These are phyloP conservation scores for Ammospiza caudacuta DNA, from an alignment of 2,113 vertebrate species.

Conservation along the genomic window DNA sequence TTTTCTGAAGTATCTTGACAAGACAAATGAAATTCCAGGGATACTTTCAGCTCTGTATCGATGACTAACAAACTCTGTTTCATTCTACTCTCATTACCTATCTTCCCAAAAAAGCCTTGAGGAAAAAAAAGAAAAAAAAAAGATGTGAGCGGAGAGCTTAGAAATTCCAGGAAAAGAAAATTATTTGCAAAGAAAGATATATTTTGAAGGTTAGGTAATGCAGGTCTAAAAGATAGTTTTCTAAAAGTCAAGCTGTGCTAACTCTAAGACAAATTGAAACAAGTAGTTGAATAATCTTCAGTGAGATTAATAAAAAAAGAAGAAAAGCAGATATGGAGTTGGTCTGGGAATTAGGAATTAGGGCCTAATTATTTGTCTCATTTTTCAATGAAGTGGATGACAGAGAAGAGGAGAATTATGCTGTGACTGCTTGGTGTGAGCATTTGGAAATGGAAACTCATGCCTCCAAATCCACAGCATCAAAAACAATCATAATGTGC, in stretches of 20 bases:
- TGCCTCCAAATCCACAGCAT: not conserved
- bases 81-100: not conserved
- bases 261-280: not conserved
- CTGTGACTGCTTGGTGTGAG: not conserved
- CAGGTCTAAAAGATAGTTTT: not conserved
- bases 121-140: not conserved
- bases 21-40: not conserved
- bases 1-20: not conserved
- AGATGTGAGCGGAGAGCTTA: not conserved
- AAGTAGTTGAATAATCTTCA: not conserved
- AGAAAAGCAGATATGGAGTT: not conserved
- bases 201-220: not conserved
- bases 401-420: not conserved
- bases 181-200: not conserved
- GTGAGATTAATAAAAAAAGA: not conserved
- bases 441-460: not conserved
- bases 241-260: not conserved
- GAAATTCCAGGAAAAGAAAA: not conserved
- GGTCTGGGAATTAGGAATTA: not conserved
- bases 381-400: not conserved
- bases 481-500: not conserved
- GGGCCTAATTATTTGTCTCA: not conserved
- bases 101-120: not conserved
- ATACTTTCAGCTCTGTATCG: not conserved
- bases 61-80: not conserved